Evolutionary conservation across 2,113 vertebrate species (phyloP).

Genomic region (Albula glossodonta): DNA sequence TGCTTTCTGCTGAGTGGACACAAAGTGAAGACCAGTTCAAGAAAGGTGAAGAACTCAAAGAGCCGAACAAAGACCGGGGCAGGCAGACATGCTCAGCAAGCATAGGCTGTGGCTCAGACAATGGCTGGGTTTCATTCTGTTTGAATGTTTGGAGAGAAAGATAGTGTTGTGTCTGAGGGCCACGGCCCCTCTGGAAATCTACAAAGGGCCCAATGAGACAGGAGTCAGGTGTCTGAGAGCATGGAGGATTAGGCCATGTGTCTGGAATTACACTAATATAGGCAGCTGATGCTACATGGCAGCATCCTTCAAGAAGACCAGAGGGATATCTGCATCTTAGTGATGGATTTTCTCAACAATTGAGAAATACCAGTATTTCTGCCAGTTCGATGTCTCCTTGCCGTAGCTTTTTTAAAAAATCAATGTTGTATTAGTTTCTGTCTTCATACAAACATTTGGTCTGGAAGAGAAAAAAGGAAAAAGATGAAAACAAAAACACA

Average conservation of each 20-base stretch:
- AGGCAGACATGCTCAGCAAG: neutral
- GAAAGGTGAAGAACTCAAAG: conserved; percentile 6
- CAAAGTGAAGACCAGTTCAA: conserved; percentile 16
- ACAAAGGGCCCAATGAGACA: conserved; percentile 57
- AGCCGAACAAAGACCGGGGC: conserved; percentile 6
- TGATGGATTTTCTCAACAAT: conserved; percentile 55
- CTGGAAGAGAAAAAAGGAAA: too few species aligned
- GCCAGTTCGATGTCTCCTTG: neutral
- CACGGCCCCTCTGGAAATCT: conserved; percentile 44
- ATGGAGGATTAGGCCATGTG: conserved; percentile 39
- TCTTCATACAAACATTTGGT: neutral
- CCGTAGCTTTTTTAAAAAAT: conserved; percentile 52
- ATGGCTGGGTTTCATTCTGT: conserved; percentile 42
- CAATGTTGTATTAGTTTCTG: conserved; percentile 8
- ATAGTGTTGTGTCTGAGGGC: neutral
- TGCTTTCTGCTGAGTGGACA: conserved; percentile 48
- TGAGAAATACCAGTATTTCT: neutral
- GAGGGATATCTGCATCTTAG: conserved; percentile 54
- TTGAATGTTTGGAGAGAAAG: conserved; percentile 58
- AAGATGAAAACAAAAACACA: neutral
- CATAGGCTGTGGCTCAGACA: neutral
- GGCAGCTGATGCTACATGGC: conserved; percentile 66
- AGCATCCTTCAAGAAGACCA: conserved; percentile 48
- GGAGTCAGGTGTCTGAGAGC: conserved; percentile 67
- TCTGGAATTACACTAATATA: conserved; percentile 23